Conservation (phyloP, 2,113 vertebrate species). For the Siniperca chuatsi region DNA sequence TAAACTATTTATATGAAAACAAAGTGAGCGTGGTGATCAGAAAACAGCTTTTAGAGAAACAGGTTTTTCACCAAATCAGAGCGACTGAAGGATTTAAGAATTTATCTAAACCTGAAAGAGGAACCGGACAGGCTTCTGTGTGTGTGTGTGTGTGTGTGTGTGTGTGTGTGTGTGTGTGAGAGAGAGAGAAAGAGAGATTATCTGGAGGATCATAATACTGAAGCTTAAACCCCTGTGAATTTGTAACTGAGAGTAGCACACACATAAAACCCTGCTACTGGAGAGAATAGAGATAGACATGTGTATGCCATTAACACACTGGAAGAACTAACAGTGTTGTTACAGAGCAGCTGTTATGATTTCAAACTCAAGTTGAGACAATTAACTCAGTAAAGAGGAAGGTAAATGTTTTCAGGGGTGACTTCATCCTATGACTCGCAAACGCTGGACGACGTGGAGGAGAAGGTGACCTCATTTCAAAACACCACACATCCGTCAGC, state of each 20-base stretch:
- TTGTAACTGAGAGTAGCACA: slow-evolving; percentile 11
- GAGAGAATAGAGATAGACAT: neutral
- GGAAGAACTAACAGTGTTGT: slow-evolving; percentile 3
- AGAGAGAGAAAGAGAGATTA: slow-evolving; percentile 42
- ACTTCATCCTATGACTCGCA: slow-evolving; percentile 25
- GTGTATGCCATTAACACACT: neutral
- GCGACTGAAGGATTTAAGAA: slow-evolving; percentile 1
- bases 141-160: slow-evolving; percentile 10
- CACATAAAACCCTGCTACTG: neutral
- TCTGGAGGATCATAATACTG: slow-evolving; percentile 41
- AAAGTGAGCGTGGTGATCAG: slow-evolving; percentile 22
- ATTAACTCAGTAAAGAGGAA: slow-evolving; percentile 21
- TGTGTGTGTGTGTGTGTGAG: slow-evolving; percentile 10
- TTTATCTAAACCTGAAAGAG: slow-evolving; percentile 4
- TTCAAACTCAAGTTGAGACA: slow-evolving; percentile 16
- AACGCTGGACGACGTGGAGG: neutral
- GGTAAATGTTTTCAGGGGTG: slow-evolving; percentile 46
- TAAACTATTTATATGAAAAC: slow-evolving; percentile 82
- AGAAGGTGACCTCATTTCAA: slow-evolving; percentile 46
- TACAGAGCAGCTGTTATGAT: neutral
- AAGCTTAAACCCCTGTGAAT: slow-evolving; percentile 50
- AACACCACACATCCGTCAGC: slow-evolving; percentile 14
- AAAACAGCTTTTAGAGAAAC: neutral
- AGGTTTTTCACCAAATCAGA: neutral
- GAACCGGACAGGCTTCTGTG: neutral